These are phyloP conservation scores for Diploptera punctata DNA, from an alignment of 2,888 invertebrate species.

Conservation along the genomic window DNA sequence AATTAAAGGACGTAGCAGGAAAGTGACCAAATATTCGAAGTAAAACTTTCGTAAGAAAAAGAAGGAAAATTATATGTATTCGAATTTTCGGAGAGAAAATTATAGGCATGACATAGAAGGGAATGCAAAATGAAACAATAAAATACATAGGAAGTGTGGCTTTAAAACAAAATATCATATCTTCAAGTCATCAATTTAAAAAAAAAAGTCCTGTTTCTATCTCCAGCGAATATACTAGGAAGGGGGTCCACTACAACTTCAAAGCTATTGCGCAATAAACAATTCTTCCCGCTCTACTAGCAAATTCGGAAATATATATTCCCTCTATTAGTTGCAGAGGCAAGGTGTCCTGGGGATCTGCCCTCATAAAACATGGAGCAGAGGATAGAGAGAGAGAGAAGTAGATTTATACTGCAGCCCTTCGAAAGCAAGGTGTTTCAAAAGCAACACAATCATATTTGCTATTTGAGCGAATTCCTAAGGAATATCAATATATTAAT, in stretches of 20 bases:
- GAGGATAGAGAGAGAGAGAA: background rate
- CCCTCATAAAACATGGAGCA: background rate
- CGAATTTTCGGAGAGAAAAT: no score
- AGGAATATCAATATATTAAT: no score
- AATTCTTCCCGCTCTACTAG: background rate
- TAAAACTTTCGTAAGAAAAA: no score
- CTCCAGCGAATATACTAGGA: background rate
- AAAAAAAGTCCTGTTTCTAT: no score
- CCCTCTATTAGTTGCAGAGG: slow-evolving; percentile 21
- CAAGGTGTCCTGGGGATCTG: background rate
- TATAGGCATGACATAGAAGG: no score
- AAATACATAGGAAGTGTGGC: no score
- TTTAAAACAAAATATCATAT: no score
- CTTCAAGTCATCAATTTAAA: no score
- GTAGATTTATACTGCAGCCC: background rate
- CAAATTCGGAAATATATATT: slow-evolving; percentile 19
- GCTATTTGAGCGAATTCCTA: background rate
- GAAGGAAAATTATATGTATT: no score
- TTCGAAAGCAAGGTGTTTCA: background rate
- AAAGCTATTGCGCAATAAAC: slow-evolving; percentile 8
- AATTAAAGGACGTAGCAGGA: no score
- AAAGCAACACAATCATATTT: background rate
- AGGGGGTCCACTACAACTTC: background rate
- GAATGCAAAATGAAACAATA: no score
- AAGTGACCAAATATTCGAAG: no score